These are phyloP conservation scores for Geodia barretti DNA, from an alignment of 37 sponge, comb jelly and placozoan species.

Conservation along the genomic window DNA sequence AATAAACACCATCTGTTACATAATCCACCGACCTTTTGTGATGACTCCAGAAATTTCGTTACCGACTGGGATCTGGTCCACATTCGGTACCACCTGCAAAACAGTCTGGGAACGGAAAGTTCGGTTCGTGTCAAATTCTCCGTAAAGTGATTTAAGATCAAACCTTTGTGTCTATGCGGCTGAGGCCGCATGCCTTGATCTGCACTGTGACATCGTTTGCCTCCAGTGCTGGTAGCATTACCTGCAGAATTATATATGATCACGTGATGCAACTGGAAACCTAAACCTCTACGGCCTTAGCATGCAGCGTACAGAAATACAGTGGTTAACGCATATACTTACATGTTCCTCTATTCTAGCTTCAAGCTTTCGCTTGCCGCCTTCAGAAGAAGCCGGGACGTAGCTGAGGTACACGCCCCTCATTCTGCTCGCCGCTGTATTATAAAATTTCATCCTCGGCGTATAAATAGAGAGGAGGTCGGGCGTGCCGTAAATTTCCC, in stretches of 20 bases:
- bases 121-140: background rate
- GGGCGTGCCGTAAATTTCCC: too few species aligned
- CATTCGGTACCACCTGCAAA: conserved; percentile 11
- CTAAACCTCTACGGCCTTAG: background rate
- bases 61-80: conserved; percentile 73
- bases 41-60: conserved; percentile 76
- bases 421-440: conserved; percentile 19
- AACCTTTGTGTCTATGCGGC: conserved; percentile 60
- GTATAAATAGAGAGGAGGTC: background rate
- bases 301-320: too few species aligned
- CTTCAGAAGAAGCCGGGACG: conserved; percentile 16
- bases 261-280: background rate
- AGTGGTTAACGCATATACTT: conserved; percentile 22
- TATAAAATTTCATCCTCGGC: background rate
- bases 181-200: conserved; percentile 69
- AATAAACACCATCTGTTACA: background rate
- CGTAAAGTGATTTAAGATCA: too few species aligned
- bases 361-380: conserved; percentile 48
- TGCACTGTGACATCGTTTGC: conserved; percentile 66
- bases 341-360: conserved; percentile 66
- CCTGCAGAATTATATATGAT: conserved; percentile 27
- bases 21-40: conserved; percentile 46
- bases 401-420: conserved; percentile 60
- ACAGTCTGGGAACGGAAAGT: conserved; percentile 24
- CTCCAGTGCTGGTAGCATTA: conserved; percentile 52